phyloP scores from a whole-genome alignment of 2,888 invertebrate genomes.

The Ellobium chinense region DNA sequence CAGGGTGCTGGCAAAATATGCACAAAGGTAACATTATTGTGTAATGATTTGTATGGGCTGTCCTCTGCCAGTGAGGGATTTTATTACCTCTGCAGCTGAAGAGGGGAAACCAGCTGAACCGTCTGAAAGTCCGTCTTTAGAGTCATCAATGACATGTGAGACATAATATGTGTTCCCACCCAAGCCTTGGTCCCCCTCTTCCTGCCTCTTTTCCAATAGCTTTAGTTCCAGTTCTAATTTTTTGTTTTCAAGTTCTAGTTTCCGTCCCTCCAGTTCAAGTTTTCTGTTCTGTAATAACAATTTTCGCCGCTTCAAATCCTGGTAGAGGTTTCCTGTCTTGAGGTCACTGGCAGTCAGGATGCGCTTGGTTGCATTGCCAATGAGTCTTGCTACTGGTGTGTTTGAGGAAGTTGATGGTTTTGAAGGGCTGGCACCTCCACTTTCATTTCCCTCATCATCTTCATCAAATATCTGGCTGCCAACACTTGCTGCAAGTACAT shows the following conservation, averaged over 20 bases:
- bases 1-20: too few species aligned
- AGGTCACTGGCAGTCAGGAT: slow-evolving; percentile 30
- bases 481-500: slow-evolving; percentile 20
- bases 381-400: slow-evolving; percentile 37
- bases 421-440: neutral
- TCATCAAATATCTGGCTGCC: slow-evolving; percentile 41
- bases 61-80: slow-evolving; percentile 41
- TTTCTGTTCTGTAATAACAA: slow-evolving; percentile 32
- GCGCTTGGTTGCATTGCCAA: slow-evolving; percentile 43
- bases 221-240: slow-evolving; percentile 42
- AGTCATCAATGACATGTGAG: slow-evolving; percentile 43
- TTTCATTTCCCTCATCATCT: slow-evolving; percentile 20
- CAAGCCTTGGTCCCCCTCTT: slow-evolving; percentile 22
- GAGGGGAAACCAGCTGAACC: slow-evolving; percentile 20
- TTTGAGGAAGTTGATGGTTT: slow-evolving; percentile 6
- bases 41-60: slow-evolving; percentile 44
- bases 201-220: slow-evolving; percentile 36
- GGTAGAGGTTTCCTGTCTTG: neutral
- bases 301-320: slow-evolving; percentile 30
- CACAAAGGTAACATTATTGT: slow-evolving; percentile 18
- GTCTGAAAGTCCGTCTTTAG: slow-evolving; percentile 35
- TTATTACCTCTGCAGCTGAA: slow-evolving; percentile 43
- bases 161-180: slow-evolving; percentile 43
- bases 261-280: slow-evolving; percentile 36
- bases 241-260: slow-evolving; percentile 39